Percentiles rank a stretch among this genome's conserved stretches.
phyloP scores from a whole-genome alignment of 2,888 invertebrate genomes.

The Eustalomyia histrio region DNA sequence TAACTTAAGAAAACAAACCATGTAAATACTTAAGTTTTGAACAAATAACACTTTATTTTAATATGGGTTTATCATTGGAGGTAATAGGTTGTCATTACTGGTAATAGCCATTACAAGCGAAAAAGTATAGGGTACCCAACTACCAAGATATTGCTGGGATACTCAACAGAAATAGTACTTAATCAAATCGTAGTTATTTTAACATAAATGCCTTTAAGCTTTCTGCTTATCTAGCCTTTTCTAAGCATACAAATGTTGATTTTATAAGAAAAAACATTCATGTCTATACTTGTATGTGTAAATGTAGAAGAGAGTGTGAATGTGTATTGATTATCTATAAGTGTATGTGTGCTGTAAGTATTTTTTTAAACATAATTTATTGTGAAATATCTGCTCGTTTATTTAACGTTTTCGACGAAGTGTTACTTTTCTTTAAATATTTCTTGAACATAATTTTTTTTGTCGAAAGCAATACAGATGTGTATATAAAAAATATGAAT shows the following conservation, averaged over 20 bases:
- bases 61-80: too few species aligned
- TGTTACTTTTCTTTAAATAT: constrained; percentile 29
- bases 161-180: constrained; percentile 14
- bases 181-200: constrained; percentile 33
- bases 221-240: constrained; percentile 11
- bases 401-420: constrained; percentile 36
- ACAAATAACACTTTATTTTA: too few species aligned
- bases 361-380: constrained; percentile 26
- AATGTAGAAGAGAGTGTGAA: too few species aligned
- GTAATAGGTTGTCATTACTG: too few species aligned
- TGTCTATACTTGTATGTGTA: too few species aligned
- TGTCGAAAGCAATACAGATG: too few species aligned
- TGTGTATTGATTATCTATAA: constrained; percentile 10
- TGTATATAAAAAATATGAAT: constrained; percentile 14
- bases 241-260: neutral
- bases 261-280: neutral
- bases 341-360: neutral
- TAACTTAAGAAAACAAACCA: too few species aligned
- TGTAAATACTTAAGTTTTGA: too few species aligned
- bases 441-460: constrained; percentile 22
- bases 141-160: too few species aligned
- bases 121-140: too few species aligned
- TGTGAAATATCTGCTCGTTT: constrained; percentile 28
- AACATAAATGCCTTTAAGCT: constrained; percentile 25
- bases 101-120: too few species aligned